Base-by-base conservation (phyloP, 1,140 invertebrate species). In the Caenorhabditis inopinata region DNA sequence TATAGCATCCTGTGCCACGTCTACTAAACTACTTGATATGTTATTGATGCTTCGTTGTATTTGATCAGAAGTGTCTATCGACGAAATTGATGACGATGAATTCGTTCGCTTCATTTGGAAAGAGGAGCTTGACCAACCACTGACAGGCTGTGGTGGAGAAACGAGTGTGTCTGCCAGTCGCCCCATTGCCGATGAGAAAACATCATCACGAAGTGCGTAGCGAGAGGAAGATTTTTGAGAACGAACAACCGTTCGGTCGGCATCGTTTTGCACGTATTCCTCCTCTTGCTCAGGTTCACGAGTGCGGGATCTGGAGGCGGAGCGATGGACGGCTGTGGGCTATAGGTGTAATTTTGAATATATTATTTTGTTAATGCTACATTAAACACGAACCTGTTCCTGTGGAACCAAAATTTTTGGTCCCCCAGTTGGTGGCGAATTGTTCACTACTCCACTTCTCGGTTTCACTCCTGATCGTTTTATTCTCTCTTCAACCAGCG, bases 401-500 rank as follows among this genome's bases (percentile, higher is more conserved):
- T 27, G 29, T 16, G 78, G 78, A 3, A 79, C 76, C 11, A 84
- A 83, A 53, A 82, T 78, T 21, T 51, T 79, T 2, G 83, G 16
- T 74, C 82, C 75, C 51, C 74, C 82, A n/a, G 75, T 38, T 21
- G 45, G 14, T 5, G 74, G 58, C 51, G 23, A 78, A n/a, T 45
- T 78, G 42, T n/a, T n/a, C n/a, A 91, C 90, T 21, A 91, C 86
- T 18, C 47, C 73, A 18, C 21, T 21, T 21, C 80, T 75, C 14
- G 74, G 48, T 29, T 88, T 90, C 93, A 87, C 94, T 94, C 93
- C 92, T 9, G 93, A 93, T 45, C 95, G 91, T 87, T 96, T 96
- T 58, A 99, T 96, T 49, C 96, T 91, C 89, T 98, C 96, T 87
- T 98, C 96, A 27, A 99, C 90, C 79, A 97, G 91, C 2, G 94